Conservation (phyloP, 37 sponge, comb jelly and placozoan genomes). For the Crambe crambe region DNA sequence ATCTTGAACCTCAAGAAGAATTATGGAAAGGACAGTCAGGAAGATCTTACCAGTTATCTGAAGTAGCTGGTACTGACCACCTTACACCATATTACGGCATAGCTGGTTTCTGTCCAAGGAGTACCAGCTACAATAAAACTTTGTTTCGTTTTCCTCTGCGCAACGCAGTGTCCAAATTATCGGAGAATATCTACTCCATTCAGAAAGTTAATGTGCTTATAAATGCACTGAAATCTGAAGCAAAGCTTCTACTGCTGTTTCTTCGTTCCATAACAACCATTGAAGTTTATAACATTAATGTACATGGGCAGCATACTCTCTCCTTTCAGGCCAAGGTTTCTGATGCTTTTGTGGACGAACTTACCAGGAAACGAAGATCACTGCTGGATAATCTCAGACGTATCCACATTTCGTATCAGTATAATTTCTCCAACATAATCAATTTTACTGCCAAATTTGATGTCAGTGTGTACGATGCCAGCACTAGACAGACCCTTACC, state of each 20-base stretch:
- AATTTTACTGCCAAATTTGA: not conserved
- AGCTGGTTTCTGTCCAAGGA: constrained; percentile 3
- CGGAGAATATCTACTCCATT: constrained; percentile 3
- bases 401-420: not conserved
- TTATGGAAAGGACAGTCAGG: constrained; percentile 47
- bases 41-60: not conserved
- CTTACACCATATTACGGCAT: constrained; percentile 34
- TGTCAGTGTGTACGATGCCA: not conserved
- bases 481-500: not conserved
- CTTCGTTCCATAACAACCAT: constrained; percentile 18
- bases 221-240: constrained; percentile 18
- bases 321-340: not conserved
- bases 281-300: constrained; percentile 15
- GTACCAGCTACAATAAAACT: constrained; percentile 5
- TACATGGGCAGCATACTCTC: not conserved
- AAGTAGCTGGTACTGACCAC: not conserved
- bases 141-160: constrained; percentile 75
- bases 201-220: constrained; percentile 9
- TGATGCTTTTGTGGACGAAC: not conserved
- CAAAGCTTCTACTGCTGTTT: constrained; percentile 34
- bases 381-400: not conserved
- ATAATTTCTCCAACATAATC: not conserved
- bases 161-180: constrained; percentile 1
- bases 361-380: not conserved
- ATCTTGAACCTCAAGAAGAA: constrained; percentile 68